Evolutionary conservation across 2,888 invertebrate genomes (phyloP).

Genomic region (Hoplodrina blanda): DNA sequence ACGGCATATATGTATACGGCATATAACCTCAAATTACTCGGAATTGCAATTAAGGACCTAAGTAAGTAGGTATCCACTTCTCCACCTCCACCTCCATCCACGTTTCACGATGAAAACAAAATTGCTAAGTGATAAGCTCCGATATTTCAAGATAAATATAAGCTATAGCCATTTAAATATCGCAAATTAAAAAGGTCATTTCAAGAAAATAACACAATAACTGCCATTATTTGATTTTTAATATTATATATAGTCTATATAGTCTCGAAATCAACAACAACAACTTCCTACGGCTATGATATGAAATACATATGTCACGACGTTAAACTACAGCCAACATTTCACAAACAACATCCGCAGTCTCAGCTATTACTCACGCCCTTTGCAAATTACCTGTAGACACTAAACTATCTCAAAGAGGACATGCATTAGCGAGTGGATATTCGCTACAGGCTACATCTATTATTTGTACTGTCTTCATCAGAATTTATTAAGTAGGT

Average conservation of each 20-base stretch:
- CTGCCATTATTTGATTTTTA: too few species aligned
- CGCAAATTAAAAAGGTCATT: too few species aligned
- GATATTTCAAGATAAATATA: too few species aligned
- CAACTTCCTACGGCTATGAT: background rate
- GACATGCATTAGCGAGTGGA: conserved; percentile 27
- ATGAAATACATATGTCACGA: conserved; percentile 11
- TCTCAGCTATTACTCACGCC: conserved; percentile 32
- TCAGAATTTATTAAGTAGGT: background rate
- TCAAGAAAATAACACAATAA: too few species aligned
- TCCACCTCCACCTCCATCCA: background rate
- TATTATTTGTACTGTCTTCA: conserved; percentile 5
- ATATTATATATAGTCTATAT: too few species aligned
- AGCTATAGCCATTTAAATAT: too few species aligned
- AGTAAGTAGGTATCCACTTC: background rate
- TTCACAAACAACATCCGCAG: conserved; percentile 15
- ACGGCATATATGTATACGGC: background rate
- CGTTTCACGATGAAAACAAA: too few species aligned
- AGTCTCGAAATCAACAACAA: background rate
- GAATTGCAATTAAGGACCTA: background rate
- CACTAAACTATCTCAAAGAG: conserved; percentile 46
- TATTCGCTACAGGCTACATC: conserved; percentile 16
- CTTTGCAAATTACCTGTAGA: conserved; percentile 35
- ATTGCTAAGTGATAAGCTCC: background rate
- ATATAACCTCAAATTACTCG: background rate
- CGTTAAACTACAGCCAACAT: background rate